Evolutionary conservation across 2,797 vertebrate genomes (phyloP), one percentile per base, ranked within the genome.

Genomic region (Picus viridis): DNA sequence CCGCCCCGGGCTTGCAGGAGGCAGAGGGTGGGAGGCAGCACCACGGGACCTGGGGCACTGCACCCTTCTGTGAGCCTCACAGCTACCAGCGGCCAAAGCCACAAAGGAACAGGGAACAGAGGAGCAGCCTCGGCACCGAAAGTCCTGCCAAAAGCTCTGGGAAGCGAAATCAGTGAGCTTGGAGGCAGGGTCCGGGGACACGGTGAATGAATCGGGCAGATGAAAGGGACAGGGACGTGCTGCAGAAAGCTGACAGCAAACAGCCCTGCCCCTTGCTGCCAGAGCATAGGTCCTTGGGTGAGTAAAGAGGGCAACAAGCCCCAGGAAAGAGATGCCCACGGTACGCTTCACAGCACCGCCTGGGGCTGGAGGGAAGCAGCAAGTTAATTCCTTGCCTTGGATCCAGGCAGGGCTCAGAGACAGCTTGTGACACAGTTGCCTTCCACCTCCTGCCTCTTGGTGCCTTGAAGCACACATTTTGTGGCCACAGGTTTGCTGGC

Each of bases 41-140:
- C 11, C 58, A 4, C 0, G 2, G 70, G 32, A 34, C 8, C 23
- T 2, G 34, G 39, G 73, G 62, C 54, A 7, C 88, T 49, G 84
- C 90, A 86, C 73, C 86, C 92, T 78, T 36, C 88, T 6, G 16
- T 0, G 65, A 87, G 94, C 92, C 93, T 76, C 56, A 6, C 36
- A 2, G 3, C 41, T 4, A 34, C 34, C 64, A 15, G 72, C 6
- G 65, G 90, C 88, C 83, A 85, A 85, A 92, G 65, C 61, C 88
- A 65, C 36, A 16, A 30, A 77, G 70, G 51, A 75, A 39, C 41
- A 32, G 57, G 58, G 84, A 84, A 51, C 59, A n/a, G 91, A 85
- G 32, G 51, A 58, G 57, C 45, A 10, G 51, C 16, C 10, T 41
- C 43, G 3, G 34, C 0, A 24, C 83, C 86, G 62, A 20, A 78